A percentile compares a stretch with the other conserved stretches of the same genome.
These are phyloP conservation scores for Panagrolaimus sp. DNA, from an alignment of 1,140 invertebrate species.

Conservation along the genomic window DNA sequence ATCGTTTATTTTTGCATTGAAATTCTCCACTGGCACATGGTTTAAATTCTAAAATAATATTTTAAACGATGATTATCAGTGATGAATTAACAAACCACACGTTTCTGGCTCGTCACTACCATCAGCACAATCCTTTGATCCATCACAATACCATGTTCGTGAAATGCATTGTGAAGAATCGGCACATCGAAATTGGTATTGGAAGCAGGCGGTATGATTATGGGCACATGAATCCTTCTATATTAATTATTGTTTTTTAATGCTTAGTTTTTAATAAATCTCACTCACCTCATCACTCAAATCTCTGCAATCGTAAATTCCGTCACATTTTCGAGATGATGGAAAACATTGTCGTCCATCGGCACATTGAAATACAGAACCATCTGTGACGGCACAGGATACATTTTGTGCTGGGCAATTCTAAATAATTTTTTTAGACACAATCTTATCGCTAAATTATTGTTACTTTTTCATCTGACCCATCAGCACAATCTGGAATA, in stretches of 20 bases:
- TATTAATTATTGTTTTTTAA: no score
- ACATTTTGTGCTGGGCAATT: constrained; percentile 35
- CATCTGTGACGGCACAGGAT: constrained; percentile 60
- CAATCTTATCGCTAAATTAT: constrained; percentile 64
- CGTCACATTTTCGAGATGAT: constrained; percentile 79
- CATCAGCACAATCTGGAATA: constrained; percentile 84
- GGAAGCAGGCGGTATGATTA: constrained; percentile 68
- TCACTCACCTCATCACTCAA: constrained; percentile 78
- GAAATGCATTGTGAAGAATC: constrained; percentile 78
- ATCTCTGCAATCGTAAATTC: constrained; percentile 75
- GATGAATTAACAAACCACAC: constrained; percentile 68
- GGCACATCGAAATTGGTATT: constrained; percentile 82
- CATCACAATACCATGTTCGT: constrained; percentile 37
- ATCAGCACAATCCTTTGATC: constrained; percentile 63
- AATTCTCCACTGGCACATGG: constrained; percentile 84
- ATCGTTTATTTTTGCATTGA: constrained; percentile 82
- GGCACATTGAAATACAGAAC: constrained; percentile 63
- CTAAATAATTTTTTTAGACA: constrained; percentile 62
- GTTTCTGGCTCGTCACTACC: constrained; percentile 76
- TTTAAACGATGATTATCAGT: constrained; percentile 11
- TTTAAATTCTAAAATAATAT: constrained; percentile 70
- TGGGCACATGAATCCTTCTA: constrained; percentile 67
- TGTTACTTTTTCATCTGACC: constrained; percentile 82
- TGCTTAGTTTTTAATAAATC: no score
- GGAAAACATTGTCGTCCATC: constrained; percentile 69